phyloP scores from a whole-genome alignment of 2,113 vertebrate genomes.

The Chaenogobius annularis region DNA sequence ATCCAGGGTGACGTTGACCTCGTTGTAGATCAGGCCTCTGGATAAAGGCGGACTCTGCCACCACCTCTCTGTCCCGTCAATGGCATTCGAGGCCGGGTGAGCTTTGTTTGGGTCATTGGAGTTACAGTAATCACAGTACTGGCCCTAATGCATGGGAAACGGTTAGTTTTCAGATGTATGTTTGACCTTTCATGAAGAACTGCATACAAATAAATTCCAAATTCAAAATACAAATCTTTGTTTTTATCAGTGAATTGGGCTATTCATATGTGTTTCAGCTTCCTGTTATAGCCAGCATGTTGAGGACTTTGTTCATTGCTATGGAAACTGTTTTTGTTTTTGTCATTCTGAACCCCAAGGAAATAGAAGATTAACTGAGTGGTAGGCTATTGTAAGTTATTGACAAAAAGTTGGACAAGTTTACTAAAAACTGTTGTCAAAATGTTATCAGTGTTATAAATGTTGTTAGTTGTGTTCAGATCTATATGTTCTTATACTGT shows the following conservation, averaged over 20 bases:
- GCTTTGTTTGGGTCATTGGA: constrained; percentile 84
- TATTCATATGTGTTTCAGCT: neutral
- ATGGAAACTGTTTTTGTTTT: too few relatives aligned
- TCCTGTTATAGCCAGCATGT: too few relatives aligned
- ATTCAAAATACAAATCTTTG: neutral
- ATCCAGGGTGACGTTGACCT: constrained; percentile 90
- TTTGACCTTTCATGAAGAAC: neutral
- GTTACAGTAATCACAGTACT: constrained; percentile 90
- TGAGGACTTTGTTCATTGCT: neutral
- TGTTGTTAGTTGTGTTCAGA: too few relatives aligned
- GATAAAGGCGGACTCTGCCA: constrained; percentile 98
- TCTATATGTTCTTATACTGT: too few relatives aligned
- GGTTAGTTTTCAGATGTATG: constrained; percentile 9
- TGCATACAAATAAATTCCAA: neutral
- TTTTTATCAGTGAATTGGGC: neutral
- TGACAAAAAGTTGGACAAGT: too few relatives aligned
- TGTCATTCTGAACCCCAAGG: too few relatives aligned
- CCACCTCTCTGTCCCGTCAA: constrained; percentile 93
- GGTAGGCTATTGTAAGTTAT: too few relatives aligned
- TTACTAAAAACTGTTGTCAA: too few relatives aligned
- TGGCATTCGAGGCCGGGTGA: constrained; percentile 82
- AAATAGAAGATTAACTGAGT: too few relatives aligned
- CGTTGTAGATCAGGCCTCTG: constrained; percentile 82
- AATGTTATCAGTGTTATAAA: too few relatives aligned
- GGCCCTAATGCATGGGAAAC: constrained; percentile 78